Percentiles rank a stretch among this genome's conserved stretches.
phyloP scores from a whole-genome alignment of 2,113 vertebrate genomes.

The Balaenoptera acutorostrata region DNA sequence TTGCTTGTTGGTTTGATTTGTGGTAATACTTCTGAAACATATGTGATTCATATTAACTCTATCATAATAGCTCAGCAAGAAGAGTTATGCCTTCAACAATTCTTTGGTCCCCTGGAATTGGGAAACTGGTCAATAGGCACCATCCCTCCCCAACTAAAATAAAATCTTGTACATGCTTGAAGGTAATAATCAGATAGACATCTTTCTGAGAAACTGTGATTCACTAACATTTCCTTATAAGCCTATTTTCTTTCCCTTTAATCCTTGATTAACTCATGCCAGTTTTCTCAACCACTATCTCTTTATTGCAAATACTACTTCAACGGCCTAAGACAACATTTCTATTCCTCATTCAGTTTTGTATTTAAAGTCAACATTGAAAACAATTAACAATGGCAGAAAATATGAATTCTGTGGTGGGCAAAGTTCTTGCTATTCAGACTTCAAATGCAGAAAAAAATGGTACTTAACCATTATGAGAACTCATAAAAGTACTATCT shows the following conservation, averaged over 20 bases:
- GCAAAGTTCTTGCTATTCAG: conserved; percentile 47
- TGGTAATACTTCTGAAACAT: background rate
- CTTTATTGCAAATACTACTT: background rate
- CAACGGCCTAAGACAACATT: background rate
- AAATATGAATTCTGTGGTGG: conserved; percentile 48
- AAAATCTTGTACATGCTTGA: background rate
- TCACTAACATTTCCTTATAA: background rate
- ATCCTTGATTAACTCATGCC: background rate
- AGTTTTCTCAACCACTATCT: background rate
- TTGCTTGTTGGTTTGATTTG: background rate
- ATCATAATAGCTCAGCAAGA: background rate
- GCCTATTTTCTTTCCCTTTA: background rate
- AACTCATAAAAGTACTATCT: conserved; percentile 68
- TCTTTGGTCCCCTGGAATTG: background rate
- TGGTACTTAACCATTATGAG: conserved; percentile 35
- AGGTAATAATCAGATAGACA: background rate
- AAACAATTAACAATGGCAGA: conserved; percentile 36
- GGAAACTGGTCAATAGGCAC: background rate
- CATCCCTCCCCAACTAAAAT: too few relatives aligned
- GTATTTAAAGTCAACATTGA: background rate
- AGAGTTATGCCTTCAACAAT: background rate
- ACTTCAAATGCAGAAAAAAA: conserved; percentile 45
- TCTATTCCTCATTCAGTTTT: conserved; percentile 24
- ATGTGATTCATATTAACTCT: background rate
- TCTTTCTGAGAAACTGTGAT: background rate